phyloP scores from a whole-genome alignment of 1,140 invertebrate species.

The Drosophila ironensis region DNA sequence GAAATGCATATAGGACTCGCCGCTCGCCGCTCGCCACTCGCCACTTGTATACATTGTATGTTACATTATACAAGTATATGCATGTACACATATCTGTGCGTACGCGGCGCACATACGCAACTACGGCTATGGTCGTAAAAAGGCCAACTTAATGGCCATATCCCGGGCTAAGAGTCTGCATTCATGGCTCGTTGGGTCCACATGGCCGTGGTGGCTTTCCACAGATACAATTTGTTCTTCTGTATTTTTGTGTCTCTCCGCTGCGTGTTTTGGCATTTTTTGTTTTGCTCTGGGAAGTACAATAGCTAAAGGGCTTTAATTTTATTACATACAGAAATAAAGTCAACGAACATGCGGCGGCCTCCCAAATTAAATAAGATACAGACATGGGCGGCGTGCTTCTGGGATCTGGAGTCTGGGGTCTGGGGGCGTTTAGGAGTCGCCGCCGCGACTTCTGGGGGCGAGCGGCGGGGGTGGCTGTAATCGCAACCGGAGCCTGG shows the following conservation, averaged over 20 bases:
- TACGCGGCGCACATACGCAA: constrained; percentile 14
- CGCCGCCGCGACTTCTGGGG: too few species aligned
- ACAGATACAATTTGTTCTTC: constrained; percentile 65
- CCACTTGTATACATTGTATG: too few species aligned
- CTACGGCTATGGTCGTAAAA: constrained; percentile 63
- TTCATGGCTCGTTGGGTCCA: constrained; percentile 70
- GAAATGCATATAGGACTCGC: constrained; percentile 11
- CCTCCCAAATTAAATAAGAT: constrained; percentile 72
- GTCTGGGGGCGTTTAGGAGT: too few species aligned
- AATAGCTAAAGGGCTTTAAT: constrained; percentile 80
- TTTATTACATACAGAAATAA: constrained; percentile 80
- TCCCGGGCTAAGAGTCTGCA: constrained; percentile 69
- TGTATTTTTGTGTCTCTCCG: constrained; percentile 1
- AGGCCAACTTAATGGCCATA: constrained; percentile 76
- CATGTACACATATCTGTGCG: not conserved
- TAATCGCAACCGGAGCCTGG: too few species aligned
- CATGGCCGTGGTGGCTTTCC: constrained; percentile 17
- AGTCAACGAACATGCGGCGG: constrained; percentile 74
- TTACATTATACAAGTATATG: too few species aligned
- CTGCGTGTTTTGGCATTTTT: constrained; percentile 15
- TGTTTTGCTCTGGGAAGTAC: constrained; percentile 46
- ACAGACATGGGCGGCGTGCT: constrained; percentile 28
- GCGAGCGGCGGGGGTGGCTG: too few species aligned
- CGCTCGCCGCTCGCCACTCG: too few species aligned
- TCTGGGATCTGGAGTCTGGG: too few species aligned